These are phyloP conservation scores for Tipula lateralis DNA, from an alignment of 2,888 invertebrate species.

Conservation along the genomic window DNA sequence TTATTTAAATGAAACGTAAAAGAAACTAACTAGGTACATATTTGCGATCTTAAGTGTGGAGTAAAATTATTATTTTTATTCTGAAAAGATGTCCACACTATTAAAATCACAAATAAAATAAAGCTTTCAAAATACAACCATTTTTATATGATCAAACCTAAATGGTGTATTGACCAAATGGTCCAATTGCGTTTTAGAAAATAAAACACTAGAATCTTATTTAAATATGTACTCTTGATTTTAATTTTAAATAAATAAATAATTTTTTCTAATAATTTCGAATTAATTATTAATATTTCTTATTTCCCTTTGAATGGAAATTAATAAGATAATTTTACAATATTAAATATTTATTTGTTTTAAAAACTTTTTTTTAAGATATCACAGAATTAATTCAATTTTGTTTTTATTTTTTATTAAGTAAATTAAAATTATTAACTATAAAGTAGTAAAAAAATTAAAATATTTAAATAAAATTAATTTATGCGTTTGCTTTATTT, in stretches of 20 bases:
- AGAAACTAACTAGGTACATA: neutral
- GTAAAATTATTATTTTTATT: neutral
- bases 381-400: conserved; percentile 24
- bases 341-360: neutral
- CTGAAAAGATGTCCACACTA: neutral
- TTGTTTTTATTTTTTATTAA: neutral
- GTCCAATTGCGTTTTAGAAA: neutral
- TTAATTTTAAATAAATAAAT: neutral
- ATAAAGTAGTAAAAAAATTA: neutral
- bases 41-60: neutral
- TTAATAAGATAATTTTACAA: neutral
- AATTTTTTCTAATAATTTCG: neutral
- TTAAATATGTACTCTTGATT: neutral
- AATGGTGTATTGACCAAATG: neutral
- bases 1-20: neutral
- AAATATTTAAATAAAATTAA: neutral
- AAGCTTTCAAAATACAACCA: neutral
- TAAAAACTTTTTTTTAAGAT: neutral
- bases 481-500: neutral
- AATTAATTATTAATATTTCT: neutral
- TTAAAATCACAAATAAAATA: neutral
- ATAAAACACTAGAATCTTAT: neutral
- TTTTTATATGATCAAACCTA: neutral
- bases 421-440: neutral
- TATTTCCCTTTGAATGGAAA: neutral